These are phyloP conservation scores for Eubasilissa regina DNA, from an alignment of 1,140 invertebrate species.

Conservation along the genomic window DNA sequence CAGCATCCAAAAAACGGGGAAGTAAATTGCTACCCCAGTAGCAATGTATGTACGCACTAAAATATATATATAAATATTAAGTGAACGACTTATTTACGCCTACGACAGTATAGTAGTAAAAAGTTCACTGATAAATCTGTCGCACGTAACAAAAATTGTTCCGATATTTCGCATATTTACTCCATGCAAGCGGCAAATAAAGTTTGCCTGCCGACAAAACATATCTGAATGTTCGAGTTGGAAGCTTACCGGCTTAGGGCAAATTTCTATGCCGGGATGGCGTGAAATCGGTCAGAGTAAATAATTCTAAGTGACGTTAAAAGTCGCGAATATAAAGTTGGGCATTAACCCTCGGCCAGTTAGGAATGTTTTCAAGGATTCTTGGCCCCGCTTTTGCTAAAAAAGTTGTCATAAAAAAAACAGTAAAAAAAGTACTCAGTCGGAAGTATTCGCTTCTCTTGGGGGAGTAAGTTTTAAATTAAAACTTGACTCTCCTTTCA, in stretches of 20 bases:
- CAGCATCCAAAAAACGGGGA: too few relatives aligned
- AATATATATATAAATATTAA: too few relatives aligned
- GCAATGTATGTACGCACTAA: too few relatives aligned
- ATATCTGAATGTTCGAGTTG: conserved; percentile 30
- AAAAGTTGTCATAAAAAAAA: conserved; percentile 26
- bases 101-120: not conserved
- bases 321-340: conserved; percentile 34
- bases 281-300: conserved; percentile 27
- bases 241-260: conserved; percentile 18
- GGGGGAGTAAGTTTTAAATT: not conserved
- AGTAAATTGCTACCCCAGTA: too few relatives aligned
- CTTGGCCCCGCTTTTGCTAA: conserved; percentile 11
- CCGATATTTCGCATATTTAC: conserved; percentile 9
- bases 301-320: conserved; percentile 48
- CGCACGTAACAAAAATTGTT: not conserved
- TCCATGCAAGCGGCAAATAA: not conserved
- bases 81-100: too few relatives aligned
- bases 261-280: conserved; percentile 30
- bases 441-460: not conserved
- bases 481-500: not conserved
- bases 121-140: conserved; percentile 11
- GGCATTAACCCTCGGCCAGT: conserved; percentile 28
- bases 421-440: conserved; percentile 9
- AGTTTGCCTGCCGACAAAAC: conserved; percentile 35
- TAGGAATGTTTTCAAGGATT: conserved; percentile 19